phyloP scores from a whole-genome alignment of 1,140 invertebrate genomes.

The Muscidifurax raptorellus region DNA sequence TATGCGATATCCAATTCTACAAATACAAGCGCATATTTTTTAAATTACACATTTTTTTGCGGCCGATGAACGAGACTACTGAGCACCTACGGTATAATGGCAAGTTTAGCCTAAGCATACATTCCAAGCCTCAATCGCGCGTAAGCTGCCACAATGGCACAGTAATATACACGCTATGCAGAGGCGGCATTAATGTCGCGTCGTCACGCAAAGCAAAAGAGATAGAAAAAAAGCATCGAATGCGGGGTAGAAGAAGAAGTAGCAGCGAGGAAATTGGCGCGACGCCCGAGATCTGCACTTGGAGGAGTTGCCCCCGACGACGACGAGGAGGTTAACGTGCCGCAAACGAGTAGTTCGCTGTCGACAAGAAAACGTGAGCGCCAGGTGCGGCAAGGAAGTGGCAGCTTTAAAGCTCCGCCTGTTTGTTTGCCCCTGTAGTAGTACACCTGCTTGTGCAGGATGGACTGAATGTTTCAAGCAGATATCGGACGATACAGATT shows the following conservation, averaged over 20 bases:
- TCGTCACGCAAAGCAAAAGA: not conserved
- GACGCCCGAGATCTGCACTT: not conserved
- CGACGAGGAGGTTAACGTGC: slow-evolving; percentile 17
- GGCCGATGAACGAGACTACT: too few species aligned
- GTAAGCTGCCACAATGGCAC: not conserved
- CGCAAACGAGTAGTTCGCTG: not conserved
- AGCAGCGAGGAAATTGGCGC: slow-evolving; percentile 4
- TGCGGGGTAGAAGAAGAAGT: not conserved
- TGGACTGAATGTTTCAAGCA: too few species aligned
- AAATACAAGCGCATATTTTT: not conserved
- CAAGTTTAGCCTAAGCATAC: not conserved
- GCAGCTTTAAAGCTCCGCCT: not conserved
- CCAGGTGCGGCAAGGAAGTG: slow-evolving; percentile 23
- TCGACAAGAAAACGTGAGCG: not conserved
- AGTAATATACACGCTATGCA: not conserved
- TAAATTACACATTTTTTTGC: not conserved
- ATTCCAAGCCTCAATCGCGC: not conserved
- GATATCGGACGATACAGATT: not conserved
- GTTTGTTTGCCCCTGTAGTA: too few species aligned
- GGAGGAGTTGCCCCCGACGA: not conserved
- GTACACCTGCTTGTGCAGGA: too few species aligned
- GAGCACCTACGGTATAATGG: not conserved
- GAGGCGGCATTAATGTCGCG: not conserved
- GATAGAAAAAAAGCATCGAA: not conserved
- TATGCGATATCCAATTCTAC: not conserved